Conservation (phyloP, 2,113 vertebrate genomes). For the Istiophorus platypterus region DNA sequence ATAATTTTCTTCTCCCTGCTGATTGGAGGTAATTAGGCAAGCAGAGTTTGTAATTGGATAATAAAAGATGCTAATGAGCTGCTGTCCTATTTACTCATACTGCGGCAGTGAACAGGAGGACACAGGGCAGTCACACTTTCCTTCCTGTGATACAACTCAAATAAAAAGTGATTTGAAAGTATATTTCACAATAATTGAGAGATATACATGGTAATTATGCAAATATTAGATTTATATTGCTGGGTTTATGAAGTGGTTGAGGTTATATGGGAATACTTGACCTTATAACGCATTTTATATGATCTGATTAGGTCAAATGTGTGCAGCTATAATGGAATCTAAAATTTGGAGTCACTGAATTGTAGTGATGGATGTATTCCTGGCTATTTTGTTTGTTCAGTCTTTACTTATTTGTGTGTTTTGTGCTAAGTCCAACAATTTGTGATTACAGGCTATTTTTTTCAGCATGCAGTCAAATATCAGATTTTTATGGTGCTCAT, state of each 20-base stretch:
- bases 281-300: neutral
- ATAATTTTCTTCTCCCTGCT: conserved; percentile 73
- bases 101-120: conserved; percentile 47
- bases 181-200: neutral
- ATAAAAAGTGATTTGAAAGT: conserved; percentile 10
- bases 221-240: conserved; percentile 3
- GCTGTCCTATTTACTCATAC: conserved; percentile 76
- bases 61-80: conserved; percentile 82
- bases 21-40: conserved; percentile 82
- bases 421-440: neutral
- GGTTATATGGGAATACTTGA: neutral
- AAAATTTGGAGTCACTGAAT: neutral
- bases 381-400: neutral
- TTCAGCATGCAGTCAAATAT: neutral
- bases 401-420: neutral
- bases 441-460: neutral
- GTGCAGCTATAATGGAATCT: neutral
- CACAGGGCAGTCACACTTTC: conserved; percentile 22
- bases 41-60: conserved; percentile 79
- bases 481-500: neutral
- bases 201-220: neutral
- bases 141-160: neutral
- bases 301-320: neutral
- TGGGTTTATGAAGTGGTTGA: neutral
- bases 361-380: neutral